Evolutionary conservation across 2,888 invertebrate genomes (phyloP).

Genomic region (Hyalella azteca): DNA sequence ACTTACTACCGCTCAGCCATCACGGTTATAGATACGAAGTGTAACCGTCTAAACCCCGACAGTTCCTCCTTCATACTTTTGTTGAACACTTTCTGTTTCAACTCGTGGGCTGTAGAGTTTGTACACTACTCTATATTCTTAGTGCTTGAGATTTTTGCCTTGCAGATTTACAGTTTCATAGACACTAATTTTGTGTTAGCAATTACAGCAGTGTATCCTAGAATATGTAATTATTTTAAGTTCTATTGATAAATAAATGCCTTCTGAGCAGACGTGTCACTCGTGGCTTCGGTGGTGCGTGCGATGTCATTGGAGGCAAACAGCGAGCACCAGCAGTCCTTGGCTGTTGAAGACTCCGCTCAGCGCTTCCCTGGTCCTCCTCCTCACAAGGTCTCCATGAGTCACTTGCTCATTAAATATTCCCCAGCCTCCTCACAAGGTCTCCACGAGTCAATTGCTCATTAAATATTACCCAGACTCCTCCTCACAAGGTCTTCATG

Average conservation of each 20-base stretch:
- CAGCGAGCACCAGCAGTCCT: neutral
- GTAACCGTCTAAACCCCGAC: conserved; percentile 42
- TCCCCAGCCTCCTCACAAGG: neutral
- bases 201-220: too few relatives aligned
- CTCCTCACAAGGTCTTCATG: neutral
- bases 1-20: conserved; percentile 36
- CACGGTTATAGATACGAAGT: conserved; percentile 43
- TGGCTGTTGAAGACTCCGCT: neutral
- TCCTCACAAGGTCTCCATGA: neutral
- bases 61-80: too few relatives aligned
- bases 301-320: neutral
- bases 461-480: neutral
- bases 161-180: too few relatives aligned
- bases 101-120: too few relatives aligned
- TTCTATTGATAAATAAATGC: too few relatives aligned
- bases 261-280: conserved; percentile 7
- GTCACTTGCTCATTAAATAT: neutral
- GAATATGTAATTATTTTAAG: too few relatives aligned
- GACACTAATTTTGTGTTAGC: too few relatives aligned
- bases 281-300: neutral
- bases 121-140: too few relatives aligned
- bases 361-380: neutral
- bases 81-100: too few relatives aligned
- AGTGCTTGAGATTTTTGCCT: too few relatives aligned
- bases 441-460: neutral